A percentile compares a stretch with the other conserved stretches of the same genome.
phyloP scores from a whole-genome alignment of 2,888 invertebrate genomes.

The Polyommatus icarus region DNA sequence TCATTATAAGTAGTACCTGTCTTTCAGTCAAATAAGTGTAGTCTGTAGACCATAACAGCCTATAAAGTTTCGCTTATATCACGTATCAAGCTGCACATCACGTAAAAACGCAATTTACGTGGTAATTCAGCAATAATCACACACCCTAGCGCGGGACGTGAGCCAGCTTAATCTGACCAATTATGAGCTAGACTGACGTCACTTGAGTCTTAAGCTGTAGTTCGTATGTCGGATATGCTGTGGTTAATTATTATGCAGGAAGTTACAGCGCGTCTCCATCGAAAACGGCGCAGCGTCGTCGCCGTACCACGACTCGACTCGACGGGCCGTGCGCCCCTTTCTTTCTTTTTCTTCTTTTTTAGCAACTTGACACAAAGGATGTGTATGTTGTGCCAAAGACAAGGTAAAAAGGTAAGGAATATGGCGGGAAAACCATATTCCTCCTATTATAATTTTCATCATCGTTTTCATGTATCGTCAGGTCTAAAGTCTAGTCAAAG shows the following conservation, averaged over 20 bases:
- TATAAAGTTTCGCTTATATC: neutral
- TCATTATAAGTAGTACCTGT: no score
- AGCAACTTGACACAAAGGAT: no score
- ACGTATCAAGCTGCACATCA: neutral
- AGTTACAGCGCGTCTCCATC: neutral
- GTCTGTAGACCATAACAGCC: neutral
- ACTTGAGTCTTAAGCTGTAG: neutral
- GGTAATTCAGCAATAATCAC: neutral
- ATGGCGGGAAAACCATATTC: no score
- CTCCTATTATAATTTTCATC: no score
- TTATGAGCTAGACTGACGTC: conserved; percentile 8
- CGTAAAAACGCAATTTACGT: neutral
- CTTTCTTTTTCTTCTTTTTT: no score
- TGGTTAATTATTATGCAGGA: neutral
- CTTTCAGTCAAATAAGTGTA: no score
- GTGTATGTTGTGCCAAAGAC: no score
- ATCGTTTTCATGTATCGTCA: no score
- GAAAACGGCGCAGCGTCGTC: neutral
- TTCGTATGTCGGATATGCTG: neutral
- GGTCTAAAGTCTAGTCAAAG: no score
- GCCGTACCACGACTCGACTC: no score
- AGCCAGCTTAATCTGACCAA: conserved; percentile 21
- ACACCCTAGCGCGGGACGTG: neutral
- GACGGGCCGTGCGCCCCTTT: no score
- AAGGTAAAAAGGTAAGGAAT: no score